Percentiles rank a stretch among this genome's conserved stretches.
Evolutionary conservation across 2,797 vertebrate genomes (phyloP).

Genomic region (Pagetopsis macropterus): DNA sequence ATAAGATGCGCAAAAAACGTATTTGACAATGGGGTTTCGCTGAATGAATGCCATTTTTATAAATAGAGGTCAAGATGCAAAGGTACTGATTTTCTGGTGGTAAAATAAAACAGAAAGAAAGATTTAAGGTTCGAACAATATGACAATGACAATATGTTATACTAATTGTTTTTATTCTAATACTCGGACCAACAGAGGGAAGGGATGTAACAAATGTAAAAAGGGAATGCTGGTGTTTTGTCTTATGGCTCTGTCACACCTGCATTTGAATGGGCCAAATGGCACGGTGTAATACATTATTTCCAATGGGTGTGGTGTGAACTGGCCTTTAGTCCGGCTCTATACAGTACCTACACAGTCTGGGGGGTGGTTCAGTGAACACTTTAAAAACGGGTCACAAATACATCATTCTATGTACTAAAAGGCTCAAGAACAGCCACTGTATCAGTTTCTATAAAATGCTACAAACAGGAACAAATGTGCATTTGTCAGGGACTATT

Average conservation of each 20-base stretch:
- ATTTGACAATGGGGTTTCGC: too few species aligned
- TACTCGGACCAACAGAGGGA: not conserved
- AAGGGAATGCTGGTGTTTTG: not conserved
- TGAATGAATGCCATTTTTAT: not conserved
- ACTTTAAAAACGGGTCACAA: not conserved
- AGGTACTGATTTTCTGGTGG: not conserved
- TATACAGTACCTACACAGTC: too few species aligned
- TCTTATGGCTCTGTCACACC: not conserved
- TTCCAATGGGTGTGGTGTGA: constrained; percentile 4
- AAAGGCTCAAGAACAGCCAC: not conserved
- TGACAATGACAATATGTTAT: not conserved
- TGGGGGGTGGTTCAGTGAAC: not conserved
- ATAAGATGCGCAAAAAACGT: too few species aligned
- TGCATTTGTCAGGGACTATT: constrained; percentile 3
- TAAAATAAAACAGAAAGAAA: constrained; percentile 7
- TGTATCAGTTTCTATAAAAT: not conserved
- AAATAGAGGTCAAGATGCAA: not conserved
- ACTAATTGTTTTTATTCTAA: not conserved
- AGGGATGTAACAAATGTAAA: not conserved
- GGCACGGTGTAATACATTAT: not conserved
- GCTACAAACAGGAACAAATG: not conserved
- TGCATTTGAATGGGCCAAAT: not conserved
- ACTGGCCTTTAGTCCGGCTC: not conserved
- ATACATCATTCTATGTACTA: not conserved
- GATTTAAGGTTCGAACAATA: not conserved